Evolutionary conservation across 1,140 invertebrate species (phyloP).

Genomic region (Dendrolimus punctatus): DNA sequence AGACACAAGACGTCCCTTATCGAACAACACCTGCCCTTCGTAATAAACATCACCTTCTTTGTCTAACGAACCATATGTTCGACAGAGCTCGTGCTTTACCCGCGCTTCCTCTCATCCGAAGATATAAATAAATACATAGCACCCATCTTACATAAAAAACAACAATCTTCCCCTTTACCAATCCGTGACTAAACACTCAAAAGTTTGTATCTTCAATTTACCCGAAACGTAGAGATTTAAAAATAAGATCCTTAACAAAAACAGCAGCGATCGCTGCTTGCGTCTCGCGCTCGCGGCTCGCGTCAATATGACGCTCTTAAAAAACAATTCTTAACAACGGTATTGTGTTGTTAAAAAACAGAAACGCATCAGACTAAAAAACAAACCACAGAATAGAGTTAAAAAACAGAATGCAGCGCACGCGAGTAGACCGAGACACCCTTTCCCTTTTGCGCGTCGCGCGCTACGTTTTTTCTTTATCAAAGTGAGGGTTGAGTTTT

Average conservation of each 20-base stretch:
- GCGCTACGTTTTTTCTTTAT: conserved; percentile 63
- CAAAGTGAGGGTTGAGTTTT: conserved; percentile 61
- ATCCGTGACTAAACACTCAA: conserved; percentile 57
- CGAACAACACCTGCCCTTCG: conserved; percentile 26
- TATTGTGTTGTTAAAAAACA: conserved; percentile 69
- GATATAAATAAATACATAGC: conserved; percentile 29
- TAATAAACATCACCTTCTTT: conserved; percentile 23
- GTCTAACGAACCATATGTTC: conserved; percentile 45
- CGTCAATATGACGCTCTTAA: conserved; percentile 64
- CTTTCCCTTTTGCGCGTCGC: conserved; percentile 68
- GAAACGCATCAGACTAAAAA: conserved; percentile 55
- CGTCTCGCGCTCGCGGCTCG: conserved; percentile 37
- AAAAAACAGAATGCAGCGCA: conserved; percentile 65
- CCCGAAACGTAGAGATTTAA: conserved; percentile 45
- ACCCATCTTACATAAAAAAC: conserved; percentile 23
- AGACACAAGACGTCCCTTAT: neutral
- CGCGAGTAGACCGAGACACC: conserved; percentile 60
- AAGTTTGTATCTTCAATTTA: conserved; percentile 43
- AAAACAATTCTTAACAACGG: conserved; percentile 61
- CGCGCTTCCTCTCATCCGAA: conserved; percentile 11
- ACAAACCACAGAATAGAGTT: conserved; percentile 62
- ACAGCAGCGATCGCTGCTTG: conserved; percentile 40
- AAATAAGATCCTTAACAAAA: conserved; percentile 47
- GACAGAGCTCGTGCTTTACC: conserved; percentile 27
- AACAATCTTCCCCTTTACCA: conserved; percentile 37